A percentile compares a stretch with the other conserved stretches of the same genome.
These are phyloP conservation scores for Conomelus anceps DNA, from an alignment of 2,888 invertebrate species.

Conservation along the genomic window DNA sequence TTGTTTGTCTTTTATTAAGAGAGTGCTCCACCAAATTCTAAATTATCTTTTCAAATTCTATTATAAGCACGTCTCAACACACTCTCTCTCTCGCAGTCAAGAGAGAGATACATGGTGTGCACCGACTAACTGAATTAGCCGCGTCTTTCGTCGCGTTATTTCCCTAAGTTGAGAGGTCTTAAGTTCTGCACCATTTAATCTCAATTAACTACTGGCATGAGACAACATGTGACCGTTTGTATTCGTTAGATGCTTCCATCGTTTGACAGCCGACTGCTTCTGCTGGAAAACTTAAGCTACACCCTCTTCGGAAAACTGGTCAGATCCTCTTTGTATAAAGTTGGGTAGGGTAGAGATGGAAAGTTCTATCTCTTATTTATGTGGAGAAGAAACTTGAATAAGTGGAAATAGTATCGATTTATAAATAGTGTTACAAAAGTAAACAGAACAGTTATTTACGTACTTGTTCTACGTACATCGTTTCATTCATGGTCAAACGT, in stretches of 20 bases:
- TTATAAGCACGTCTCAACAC: not conserved
- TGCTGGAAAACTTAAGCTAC: not conserved
- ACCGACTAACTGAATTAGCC: not conserved
- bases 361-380: no score
- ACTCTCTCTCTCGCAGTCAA: not conserved
- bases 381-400: no score
- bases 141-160: not conserved
- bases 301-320: not conserved
- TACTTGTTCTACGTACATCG: no score
- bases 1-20: no score
- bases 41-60: no score
- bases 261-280: not conserved
- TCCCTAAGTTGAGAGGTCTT: not conserved
- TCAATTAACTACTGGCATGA: not conserved
- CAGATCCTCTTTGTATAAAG: not conserved
- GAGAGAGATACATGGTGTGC: not conserved
- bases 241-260: not conserved
- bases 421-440: no score
- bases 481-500: no score
- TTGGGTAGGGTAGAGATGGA: no score
- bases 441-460: no score
- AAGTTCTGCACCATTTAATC: not conserved
- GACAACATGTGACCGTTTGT: not conserved
- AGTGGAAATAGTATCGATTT: no score
- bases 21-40: no score